A percentile compares a stretch with the other conserved stretches of the same genome.
phyloP scores from a whole-genome alignment of 2,888 invertebrate genomes.

The Polydrusus pterygomalis region DNA sequence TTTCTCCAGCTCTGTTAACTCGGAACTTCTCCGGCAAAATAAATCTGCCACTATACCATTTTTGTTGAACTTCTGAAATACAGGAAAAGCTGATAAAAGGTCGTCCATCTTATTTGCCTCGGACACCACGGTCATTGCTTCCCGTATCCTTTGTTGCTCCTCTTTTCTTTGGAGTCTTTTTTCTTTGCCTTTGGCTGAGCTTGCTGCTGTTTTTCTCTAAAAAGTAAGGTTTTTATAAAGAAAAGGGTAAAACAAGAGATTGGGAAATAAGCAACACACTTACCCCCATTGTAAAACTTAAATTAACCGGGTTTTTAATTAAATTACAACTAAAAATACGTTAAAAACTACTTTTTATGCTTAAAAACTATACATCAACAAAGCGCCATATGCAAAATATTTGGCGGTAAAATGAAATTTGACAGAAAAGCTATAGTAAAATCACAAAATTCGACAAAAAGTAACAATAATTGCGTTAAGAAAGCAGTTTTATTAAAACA shows the following conservation, averaged over 20 bases:
- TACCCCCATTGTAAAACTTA: conserved; percentile 43
- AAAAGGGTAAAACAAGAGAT: neutral
- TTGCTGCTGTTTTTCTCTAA: conserved; percentile 75
- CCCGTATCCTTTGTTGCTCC: conserved; percentile 76
- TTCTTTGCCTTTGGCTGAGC: conserved; percentile 76
- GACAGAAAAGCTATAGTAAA: conserved; percentile 10
- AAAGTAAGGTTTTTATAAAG: conserved; percentile 37
- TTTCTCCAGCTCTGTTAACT: conserved; percentile 75
- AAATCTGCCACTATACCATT: conserved; percentile 78
- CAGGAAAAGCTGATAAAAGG: conserved; percentile 77
- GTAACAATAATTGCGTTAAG: neutral
- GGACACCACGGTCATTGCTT: conserved; percentile 77
- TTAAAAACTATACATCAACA: conserved; percentile 27
- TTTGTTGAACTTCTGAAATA: conserved; percentile 78
- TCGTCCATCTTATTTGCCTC: conserved; percentile 77
- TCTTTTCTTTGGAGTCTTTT: conserved; percentile 78
- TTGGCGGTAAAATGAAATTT: conserved; percentile 39
- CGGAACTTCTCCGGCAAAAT: conserved; percentile 75
- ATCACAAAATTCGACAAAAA: neutral
- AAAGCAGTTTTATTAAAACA: neutral
- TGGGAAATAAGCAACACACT: conserved; percentile 1
- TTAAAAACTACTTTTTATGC: conserved; percentile 23
- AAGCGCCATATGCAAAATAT: conserved; percentile 32
- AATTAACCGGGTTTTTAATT: conserved; percentile 8
- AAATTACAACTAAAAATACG: conserved; percentile 16